These are phyloP conservation scores for Flabesymbios commensalis DNA, from an alignment of 2,888 invertebrate genomes.

Conservation along the genomic window DNA sequence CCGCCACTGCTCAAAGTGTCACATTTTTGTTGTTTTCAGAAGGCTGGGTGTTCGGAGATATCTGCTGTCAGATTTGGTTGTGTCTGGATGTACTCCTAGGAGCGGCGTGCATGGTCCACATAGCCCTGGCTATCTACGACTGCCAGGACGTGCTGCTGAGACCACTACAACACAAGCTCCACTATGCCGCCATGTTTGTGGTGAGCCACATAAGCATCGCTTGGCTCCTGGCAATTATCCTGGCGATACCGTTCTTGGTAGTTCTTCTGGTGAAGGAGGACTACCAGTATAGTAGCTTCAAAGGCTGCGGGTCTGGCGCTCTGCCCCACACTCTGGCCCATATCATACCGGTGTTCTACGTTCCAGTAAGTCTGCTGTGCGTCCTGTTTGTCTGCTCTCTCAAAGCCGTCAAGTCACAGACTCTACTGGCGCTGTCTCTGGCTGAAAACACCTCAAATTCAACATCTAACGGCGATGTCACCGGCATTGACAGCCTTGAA, in stretches of 20 bases:
- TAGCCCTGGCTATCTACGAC: background rate
- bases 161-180: background rate
- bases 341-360: background rate
- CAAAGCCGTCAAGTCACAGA: no score
- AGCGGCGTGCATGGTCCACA: background rate
- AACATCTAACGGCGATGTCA: background rate
- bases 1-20: no score
- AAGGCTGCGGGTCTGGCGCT: background rate
- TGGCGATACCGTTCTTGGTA: background rate
- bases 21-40: background rate
- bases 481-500: background rate
- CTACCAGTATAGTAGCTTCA: background rate
- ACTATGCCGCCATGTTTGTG: background rate
- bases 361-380: no score
- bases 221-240: background rate
- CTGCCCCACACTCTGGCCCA: background rate
- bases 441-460: background rate
- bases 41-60: background rate
- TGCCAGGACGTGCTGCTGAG: background rate
- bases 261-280: background rate
- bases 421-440: background rate
- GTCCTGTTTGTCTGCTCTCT: no score
- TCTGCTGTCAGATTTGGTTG: background rate
- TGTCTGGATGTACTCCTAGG: background rate
- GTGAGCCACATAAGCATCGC: background rate